Base-by-base conservation (phyloP, 2,888 invertebrate species). In the Eristalis pertinax region DNA sequence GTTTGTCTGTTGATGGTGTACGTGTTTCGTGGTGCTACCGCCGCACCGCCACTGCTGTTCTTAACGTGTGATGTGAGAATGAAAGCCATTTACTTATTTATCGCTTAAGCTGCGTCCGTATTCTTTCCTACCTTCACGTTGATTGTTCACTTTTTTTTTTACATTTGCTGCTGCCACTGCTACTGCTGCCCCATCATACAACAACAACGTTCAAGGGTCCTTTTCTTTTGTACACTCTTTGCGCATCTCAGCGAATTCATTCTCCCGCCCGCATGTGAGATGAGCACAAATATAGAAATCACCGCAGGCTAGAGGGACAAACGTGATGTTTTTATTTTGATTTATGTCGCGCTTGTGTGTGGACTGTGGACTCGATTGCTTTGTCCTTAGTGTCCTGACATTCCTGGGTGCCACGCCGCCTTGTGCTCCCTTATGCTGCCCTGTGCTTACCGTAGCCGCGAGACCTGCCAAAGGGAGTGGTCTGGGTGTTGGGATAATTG, bases 11-110 rank as follows among this genome's bases (percentile, higher is more conserved):
- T 70, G 26, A 50, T 38, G 74, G 65, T 32, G 32, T 65, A 22
- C 26, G 50, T 50, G 50, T 50, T 50, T 26, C 15, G 24, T 41
- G 15, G 13, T 19, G 64, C 81, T 58, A 35, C 63, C 38, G 58
- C 73, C 73, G 56, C 62, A 38, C 65, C 72, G 86, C 56, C 62
- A 60, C 29, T 60, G 60, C 38, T 58, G 56, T 63, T 84, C 68
- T 76, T 73, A 87, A 76, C 78, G 78, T 83, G 83, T 73, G 69
- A 84, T 76, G 73, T 75, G 82, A 87, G 83, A 79, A 72, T 62
- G 84, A 84, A 73, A 73, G 87, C 80, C 87, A 84, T 87, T 87
- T 87, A 87, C 83, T 87, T 87, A 87, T 87, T 87, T 87, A 84
- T 84, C 87, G 87, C 73, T 87, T 87, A 87, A 84, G 64, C 79